A percentile compares a stretch with the other conserved stretches of the same genome.
Conservation (phyloP, 2,888 invertebrate genomes). For the Drosophila mettleri region DNA sequence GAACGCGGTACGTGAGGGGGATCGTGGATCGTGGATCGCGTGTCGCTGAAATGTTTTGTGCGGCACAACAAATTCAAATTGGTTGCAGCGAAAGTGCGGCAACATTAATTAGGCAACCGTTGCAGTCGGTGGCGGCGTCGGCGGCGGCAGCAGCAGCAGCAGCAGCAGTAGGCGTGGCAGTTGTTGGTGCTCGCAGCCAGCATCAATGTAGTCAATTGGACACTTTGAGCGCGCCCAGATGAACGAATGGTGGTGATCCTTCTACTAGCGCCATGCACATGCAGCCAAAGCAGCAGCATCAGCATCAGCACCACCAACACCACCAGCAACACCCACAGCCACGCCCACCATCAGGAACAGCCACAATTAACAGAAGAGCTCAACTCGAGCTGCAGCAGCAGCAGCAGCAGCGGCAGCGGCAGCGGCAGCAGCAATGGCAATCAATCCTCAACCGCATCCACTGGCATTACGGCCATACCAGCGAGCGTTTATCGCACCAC, state of each 20-base stretch:
- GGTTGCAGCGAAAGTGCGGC: slow-evolving; percentile 52
- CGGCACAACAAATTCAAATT: slow-evolving; percentile 49
- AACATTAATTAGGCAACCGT: slow-evolving; percentile 46
- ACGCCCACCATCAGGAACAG: slow-evolving; percentile 13
- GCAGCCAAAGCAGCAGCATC: slow-evolving; percentile 74
- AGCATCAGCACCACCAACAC: slow-evolving; percentile 42
- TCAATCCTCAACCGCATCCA: slow-evolving; percentile 81
- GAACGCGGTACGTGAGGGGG: background rate
- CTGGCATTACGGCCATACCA: slow-evolving; percentile 84
- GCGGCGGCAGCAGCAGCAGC: background rate
- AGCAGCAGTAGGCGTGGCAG: background rate
- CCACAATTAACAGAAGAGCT: slow-evolving; percentile 18
- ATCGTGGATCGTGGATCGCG: slow-evolving; percentile 7
- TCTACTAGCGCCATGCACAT: slow-evolving; percentile 84
- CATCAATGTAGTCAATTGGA: slow-evolving; percentile 63
- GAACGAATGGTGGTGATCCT: slow-evolving; percentile 86
- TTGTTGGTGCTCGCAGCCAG: background rate
- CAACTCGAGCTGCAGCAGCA: slow-evolving; percentile 27
- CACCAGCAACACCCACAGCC: slow-evolving; percentile 26
- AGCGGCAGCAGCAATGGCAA: slow-evolving; percentile 66
- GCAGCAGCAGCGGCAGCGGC: slow-evolving; percentile 57
- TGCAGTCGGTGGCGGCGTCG: slow-evolving; percentile 7
- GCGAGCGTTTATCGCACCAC: slow-evolving; percentile 54
- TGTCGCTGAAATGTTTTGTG: slow-evolving; percentile 54
- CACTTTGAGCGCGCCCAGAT: slow-evolving; percentile 79